Evolutionary conservation across 2,113 vertebrate species (phyloP).

Genomic region (Delphinus delphis): DNA sequence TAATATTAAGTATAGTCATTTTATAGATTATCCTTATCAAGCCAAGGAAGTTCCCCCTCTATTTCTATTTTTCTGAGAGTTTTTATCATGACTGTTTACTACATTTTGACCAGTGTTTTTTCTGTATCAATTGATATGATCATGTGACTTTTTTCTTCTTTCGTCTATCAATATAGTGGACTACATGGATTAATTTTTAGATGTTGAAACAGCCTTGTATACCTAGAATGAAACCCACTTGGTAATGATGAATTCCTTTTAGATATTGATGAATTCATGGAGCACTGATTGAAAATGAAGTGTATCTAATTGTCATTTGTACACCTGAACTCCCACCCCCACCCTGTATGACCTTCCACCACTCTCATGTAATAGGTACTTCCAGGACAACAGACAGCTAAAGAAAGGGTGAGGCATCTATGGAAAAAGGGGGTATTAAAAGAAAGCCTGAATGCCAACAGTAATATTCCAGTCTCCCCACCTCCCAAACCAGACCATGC

Average conservation of each 20-base stretch:
- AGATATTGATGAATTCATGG: too few relatives aligned
- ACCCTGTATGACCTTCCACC: background rate
- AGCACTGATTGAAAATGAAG: background rate
- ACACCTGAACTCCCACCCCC: background rate
- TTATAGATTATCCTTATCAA: background rate
- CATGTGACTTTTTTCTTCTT: too few relatives aligned
- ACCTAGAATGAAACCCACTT: too few relatives aligned
- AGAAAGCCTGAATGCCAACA: background rate
- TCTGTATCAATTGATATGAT: too few relatives aligned
- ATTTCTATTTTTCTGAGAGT: background rate
- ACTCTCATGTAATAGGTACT: background rate
- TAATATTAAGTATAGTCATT: background rate
- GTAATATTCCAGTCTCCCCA: background rate
- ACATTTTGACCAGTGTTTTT: background rate
- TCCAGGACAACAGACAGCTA: background rate
- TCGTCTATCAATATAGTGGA: too few relatives aligned
- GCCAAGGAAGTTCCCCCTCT: background rate
- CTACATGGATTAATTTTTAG: too few relatives aligned
- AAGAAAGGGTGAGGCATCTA: background rate
- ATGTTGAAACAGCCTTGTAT: too few relatives aligned
- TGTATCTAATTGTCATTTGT: background rate
- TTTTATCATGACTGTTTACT: background rate
- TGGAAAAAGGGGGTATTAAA: background rate
- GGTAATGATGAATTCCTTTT: too few relatives aligned
- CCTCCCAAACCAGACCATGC: too few relatives aligned